Evolutionary conservation across 2,888 invertebrate genomes (phyloP), one percentile per base, ranked within the genome.

Genomic region (Cephus rjabovi): DNA sequence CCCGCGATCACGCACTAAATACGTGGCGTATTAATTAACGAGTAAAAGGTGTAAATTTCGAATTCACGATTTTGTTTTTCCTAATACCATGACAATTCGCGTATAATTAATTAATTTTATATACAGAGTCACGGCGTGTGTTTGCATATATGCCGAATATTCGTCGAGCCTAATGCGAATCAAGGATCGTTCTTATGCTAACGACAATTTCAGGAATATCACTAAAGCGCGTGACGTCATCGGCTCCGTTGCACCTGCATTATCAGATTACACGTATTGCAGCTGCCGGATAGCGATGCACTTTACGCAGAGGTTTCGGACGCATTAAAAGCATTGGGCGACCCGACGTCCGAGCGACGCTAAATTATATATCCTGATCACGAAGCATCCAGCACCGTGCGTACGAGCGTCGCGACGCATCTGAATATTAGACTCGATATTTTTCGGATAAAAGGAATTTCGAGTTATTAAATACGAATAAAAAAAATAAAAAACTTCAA

Each of bases 191-290:
- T 23, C 56, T 56, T 23, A 23, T 56, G 56, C 9, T 56, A 56
- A 56, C 56, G 56, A 56, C 23, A 56, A 23, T 30, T 74, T 76
- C 81, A 81, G 73, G 75, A 79, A 82, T 83, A 83, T 86, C 86
- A 83, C 86, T 83, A 81, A 79, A 82, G 83, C 81, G 80, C 80
- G 76, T 82, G 84, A 83, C 83, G 83, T 84, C 80, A 82, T 83
- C 80, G 81, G 78, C 81, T 79, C 56, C 83, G 82, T 81, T 85
- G 84, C 87, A 88, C 86, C 87, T 87, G 87, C 86, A 85, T 87
- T 86, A 87, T 87, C 86, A 83, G 85, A 85, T 88, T 87, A 86
- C 86, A 80, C 81, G 79, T 71, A 74, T 30, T 77, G 86, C 87
- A 86, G 86, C 87, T 87, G 88, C 81, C 82, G 75, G 79, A 82